Evolutionary conservation across 2,888 invertebrate species (phyloP).

Genomic region (Proisotoma minuta): DNA sequence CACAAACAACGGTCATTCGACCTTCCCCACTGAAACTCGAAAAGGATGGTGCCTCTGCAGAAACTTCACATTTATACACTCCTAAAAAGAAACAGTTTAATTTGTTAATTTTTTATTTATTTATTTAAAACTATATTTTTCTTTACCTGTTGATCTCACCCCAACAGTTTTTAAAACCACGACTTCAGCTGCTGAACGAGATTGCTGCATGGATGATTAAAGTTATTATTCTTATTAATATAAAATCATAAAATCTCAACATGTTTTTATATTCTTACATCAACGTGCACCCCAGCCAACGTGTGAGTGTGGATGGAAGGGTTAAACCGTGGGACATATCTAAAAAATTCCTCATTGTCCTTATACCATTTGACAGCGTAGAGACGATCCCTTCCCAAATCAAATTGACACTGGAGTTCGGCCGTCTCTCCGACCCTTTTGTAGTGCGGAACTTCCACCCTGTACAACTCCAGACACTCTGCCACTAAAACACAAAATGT

Average conservation of each 20-base stretch:
- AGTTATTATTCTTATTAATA: not conserved
- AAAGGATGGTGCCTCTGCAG: conserved; percentile 72
- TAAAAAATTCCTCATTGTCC: conserved; percentile 76
- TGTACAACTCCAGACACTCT: conserved; percentile 56
- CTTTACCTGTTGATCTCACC: conserved; percentile 61
- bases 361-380: conserved; percentile 69
- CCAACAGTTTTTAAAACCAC: conserved; percentile 32
- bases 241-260: not conserved
- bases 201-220: not conserved
- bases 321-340: conserved; percentile 66
- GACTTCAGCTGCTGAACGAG: not conserved
- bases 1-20: conserved; percentile 74
- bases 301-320: conserved; percentile 66
- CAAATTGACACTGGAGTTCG: conserved; percentile 63
- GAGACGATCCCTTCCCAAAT: conserved; percentile 62
- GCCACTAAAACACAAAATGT: no score
- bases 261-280: conserved; percentile 59
- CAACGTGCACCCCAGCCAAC: conserved; percentile 61
- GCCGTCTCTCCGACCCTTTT: conserved; percentile 58
- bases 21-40: conserved; percentile 69
- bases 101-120: not conserved
- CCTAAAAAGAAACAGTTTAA: not conserved
- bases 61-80: conserved; percentile 49
- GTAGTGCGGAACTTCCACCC: conserved; percentile 62
- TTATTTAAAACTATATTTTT: conserved; percentile 51